Base-by-base conservation (phyloP, 2,113 vertebrate genomes). In the Triplophysa dalaica region DNA sequence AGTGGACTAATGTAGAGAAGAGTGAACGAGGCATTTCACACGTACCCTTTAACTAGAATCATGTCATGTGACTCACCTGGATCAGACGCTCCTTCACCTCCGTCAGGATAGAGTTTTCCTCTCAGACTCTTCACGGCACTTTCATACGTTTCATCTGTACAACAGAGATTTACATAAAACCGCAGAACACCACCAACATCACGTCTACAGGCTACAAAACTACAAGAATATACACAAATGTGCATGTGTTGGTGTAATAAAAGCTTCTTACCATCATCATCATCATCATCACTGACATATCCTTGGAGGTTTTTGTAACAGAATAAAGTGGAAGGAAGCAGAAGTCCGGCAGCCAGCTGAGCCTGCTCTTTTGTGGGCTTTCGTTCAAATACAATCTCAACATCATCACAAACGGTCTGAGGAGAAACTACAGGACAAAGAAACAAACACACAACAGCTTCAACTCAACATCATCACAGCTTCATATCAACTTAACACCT, bases 121-220 rank as follows among this genome's bases (percentile, higher is more conserved):
- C 96, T 96, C 81, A 99, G 92, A 33, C 93, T 95, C 86, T 87
- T 95, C 69, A 99, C 94, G 75, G 97, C 97, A 8, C 93, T 94
- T 85, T 96, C 95, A 70, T 92, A 99, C 87, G 98, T 96, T 89
- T 99, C 98, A 92, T 98, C 97, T 99, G 87, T 63, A 85, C 12
- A 38, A n/a, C n/a, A 67, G 5, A 85, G 84, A 10, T 33, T 33
- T 33, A 33, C 29, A 33, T 33, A n/a, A 12, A 72, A 63, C 64
- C 22, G 9, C 5, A 21, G 14, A 19, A 7, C 19, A 19, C 8
- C 19, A 54, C 17, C 14, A 33, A 33, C 29, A 33, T 29, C 29
- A 29, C 4, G 29, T 29, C 2, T n/a, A n/a, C n/a, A n/a, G n/a
- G n/a, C n/a, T n/a, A n/a, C n/a, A n/a, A n/a, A n/a, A n/a, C n/a